Percentiles rank a stretch among this genome's conserved stretches.
Conservation (phyloP, 2,797 vertebrate species). For the Kryptopterus vitreolus region DNA sequence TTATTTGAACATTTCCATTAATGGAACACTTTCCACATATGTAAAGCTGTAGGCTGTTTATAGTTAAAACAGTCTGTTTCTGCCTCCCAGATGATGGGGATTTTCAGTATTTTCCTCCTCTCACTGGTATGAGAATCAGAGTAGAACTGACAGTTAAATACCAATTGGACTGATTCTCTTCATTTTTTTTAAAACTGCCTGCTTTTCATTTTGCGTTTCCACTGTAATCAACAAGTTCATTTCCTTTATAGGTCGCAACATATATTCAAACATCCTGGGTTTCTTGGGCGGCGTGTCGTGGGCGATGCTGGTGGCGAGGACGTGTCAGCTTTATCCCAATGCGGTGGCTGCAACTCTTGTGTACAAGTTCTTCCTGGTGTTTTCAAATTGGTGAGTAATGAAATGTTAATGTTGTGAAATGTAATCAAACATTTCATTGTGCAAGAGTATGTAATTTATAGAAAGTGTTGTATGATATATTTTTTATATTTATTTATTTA, state of each 20-base stretch:
- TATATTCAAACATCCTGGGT: conserved; percentile 99
- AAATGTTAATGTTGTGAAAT: neutral
- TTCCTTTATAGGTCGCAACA: conserved; percentile 87
- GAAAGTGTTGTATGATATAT: too few species aligned
- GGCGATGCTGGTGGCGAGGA: conserved; percentile 99
- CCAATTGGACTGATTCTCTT: neutral
- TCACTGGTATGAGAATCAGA: neutral
- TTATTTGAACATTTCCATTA: neutral
- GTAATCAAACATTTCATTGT: neutral
- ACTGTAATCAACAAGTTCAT: neutral
- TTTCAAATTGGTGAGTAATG: conserved; percentile 95
- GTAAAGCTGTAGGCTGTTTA: too few species aligned
- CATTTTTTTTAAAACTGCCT: neutral
- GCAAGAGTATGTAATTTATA: too few species aligned
- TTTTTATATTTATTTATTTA: too few species aligned
- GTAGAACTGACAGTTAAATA: neutral
- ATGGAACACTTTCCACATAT: too few species aligned
- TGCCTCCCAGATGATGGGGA: neutral
- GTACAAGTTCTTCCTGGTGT: conserved; percentile 99
- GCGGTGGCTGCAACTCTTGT: conserved; percentile 97
- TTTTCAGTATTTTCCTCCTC: neutral
- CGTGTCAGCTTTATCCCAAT: conserved; percentile 98
- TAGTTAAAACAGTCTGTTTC: neutral
- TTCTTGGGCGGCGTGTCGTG: conserved; percentile 98
- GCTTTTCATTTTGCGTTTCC: neutral